Evolutionary conservation across 2,797 vertebrate species (phyloP).

Genomic region (Scyliorhinus canicula): DNA sequence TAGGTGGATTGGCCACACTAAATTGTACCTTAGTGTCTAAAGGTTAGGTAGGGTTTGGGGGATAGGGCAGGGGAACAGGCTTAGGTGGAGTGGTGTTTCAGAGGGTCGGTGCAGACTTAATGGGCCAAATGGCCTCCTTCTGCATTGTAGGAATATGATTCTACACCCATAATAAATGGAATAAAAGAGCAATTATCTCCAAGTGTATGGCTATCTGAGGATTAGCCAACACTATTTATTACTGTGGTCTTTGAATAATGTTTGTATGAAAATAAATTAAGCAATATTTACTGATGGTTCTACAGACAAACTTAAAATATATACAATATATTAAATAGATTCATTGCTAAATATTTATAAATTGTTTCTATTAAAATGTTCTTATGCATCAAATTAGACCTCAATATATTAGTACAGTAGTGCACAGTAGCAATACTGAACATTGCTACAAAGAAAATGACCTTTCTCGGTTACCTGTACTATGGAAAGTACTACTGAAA

Average conservation of each 20-base stretch:
- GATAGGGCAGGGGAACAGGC: too few relatives aligned
- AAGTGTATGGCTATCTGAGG: background rate
- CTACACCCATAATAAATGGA: background rate
- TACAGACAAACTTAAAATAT: background rate
- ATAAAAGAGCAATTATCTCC: background rate
- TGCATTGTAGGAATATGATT: too few relatives aligned
- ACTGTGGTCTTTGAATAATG: background rate
- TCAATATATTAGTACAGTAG: background rate
- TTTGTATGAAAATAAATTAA: background rate
- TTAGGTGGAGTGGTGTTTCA: too few relatives aligned
- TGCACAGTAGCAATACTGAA: background rate
- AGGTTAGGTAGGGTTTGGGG: too few relatives aligned
- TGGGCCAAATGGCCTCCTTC: too few relatives aligned
- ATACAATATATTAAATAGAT: background rate
- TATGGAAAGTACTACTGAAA: background rate
- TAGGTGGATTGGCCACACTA: too few relatives aligned
- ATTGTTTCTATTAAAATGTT: background rate
- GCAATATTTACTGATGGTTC: background rate
- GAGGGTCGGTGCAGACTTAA: too few relatives aligned
- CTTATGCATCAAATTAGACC: background rate
- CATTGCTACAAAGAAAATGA: background rate
- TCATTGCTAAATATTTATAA: background rate
- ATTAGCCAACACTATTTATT: background rate
- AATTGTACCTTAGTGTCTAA: too few relatives aligned
- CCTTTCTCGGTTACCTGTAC: background rate